phyloP scores from a whole-genome alignment of 2,797 vertebrate genomes.

The Peromyscus eremicus region DNA sequence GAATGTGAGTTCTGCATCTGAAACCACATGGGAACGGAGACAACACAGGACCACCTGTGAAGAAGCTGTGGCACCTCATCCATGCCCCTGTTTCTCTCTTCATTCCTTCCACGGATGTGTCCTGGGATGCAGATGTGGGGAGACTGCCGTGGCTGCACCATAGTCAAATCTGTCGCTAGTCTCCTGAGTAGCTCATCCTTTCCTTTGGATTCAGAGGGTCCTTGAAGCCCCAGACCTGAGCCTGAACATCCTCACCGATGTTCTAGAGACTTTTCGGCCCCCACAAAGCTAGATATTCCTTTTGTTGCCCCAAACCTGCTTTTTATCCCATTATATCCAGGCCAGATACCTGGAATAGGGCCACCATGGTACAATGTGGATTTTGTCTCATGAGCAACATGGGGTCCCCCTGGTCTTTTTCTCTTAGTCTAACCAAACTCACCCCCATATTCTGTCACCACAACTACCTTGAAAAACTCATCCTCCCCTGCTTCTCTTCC shows the following conservation, averaged over 20 bases:
- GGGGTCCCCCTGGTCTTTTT: neutral
- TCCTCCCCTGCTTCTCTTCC: neutral
- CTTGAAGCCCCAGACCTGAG: neutral
- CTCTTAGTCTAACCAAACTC: neutral
- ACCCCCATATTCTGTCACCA: neutral
- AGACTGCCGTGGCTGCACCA: neutral
- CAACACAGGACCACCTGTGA: neutral
- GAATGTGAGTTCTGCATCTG: neutral
- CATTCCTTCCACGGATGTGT: conserved; percentile 17
- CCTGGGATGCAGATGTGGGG: neutral
- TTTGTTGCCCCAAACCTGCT: neutral
- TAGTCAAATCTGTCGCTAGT: neutral
- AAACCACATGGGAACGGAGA: neutral
- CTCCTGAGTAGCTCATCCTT: neutral
- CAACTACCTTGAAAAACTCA: neutral
- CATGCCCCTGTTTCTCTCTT: neutral
- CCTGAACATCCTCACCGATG: neutral
- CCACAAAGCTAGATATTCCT: neutral
- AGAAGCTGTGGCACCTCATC: neutral
- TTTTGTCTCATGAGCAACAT: neutral
- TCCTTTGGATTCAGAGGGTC: neutral
- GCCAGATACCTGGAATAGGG: neutral
- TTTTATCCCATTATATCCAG: neutral
- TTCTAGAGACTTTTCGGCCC: neutral
- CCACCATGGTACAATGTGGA: neutral